phyloP scores from a whole-genome alignment of 2,888 invertebrate genomes.

The Piscicola geometra region DNA sequence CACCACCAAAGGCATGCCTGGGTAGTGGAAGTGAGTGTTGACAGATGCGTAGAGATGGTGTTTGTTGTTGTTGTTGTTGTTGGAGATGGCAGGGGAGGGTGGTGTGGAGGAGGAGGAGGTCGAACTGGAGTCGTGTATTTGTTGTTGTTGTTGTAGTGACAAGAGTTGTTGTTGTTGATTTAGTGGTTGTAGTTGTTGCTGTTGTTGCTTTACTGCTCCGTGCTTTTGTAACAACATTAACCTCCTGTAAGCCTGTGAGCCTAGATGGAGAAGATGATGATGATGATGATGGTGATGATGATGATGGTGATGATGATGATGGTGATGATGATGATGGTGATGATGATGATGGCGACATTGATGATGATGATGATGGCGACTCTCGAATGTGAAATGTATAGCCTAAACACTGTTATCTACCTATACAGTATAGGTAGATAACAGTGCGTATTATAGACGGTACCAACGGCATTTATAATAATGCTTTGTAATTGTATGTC shows the following conservation, averaged over 20 bases:
- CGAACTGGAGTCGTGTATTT: slow-evolving; percentile 63
- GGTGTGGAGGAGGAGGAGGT: slow-evolving; percentile 92
- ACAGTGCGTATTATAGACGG: too few species aligned
- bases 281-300: slow-evolving; percentile 11
- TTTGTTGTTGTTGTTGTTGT: slow-evolving; percentile 50
- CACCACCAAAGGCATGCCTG: too few species aligned
- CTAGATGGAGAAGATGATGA: not conserved
- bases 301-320: slow-evolving; percentile 20
- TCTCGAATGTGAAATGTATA: too few species aligned
- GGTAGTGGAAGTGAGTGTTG: slow-evolving; percentile 30
- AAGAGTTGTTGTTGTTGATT: not conserved
- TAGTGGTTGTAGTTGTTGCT: slow-evolving; percentile 14
- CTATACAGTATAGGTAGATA: too few species aligned
- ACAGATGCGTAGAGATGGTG: slow-evolving; percentile 38
- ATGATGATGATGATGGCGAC: too few species aligned
- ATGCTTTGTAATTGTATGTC: too few species aligned
- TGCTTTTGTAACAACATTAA: not conserved
- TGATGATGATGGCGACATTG: too few species aligned
- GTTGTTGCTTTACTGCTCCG: slow-evolving; percentile 5
- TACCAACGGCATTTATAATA: too few species aligned
- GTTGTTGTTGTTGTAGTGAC: not conserved
- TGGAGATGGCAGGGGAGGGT: slow-evolving; percentile 76
- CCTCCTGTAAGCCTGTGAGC: too few species aligned
- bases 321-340: slow-evolving; percentile 6
- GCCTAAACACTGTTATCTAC: too few species aligned